Percentiles rank a stretch among this genome's conserved stretches.
Evolutionary conservation across 2,888 invertebrate genomes (phyloP).

Genomic region (Aphodius granarius): DNA sequence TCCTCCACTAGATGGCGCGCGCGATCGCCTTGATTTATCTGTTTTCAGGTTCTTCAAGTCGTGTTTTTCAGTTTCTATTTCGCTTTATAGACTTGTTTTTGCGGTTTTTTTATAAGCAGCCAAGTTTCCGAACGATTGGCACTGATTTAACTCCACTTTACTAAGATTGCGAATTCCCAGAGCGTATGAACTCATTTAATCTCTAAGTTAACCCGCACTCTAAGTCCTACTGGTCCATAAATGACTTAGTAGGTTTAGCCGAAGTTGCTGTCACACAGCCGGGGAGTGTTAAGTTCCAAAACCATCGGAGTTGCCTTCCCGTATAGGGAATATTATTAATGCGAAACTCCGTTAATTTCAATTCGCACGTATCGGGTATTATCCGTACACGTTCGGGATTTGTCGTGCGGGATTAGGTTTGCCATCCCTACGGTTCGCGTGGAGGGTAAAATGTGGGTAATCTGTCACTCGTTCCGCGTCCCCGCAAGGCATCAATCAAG

Average conservation of each 20-base stretch:
- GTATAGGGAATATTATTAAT: background rate
- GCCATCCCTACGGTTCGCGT: background rate
- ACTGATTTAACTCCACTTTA: background rate
- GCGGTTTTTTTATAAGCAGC: background rate
- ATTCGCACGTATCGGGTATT: background rate
- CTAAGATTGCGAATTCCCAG: background rate
- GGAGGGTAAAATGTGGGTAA: constrained; percentile 19
- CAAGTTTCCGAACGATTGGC: too few relatives aligned
- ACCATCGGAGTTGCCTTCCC: background rate
- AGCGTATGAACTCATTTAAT: background rate
- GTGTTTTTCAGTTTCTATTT: background rate
- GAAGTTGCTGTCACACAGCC: background rate
- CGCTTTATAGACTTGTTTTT: background rate
- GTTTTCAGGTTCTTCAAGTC: background rate
- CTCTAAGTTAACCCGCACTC: background rate
- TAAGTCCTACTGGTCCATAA: background rate
- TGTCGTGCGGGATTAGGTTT: background rate
- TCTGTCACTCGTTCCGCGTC: constrained; percentile 11
- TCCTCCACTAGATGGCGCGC: background rate
- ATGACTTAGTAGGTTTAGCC: background rate
- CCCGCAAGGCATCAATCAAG: constrained; percentile 17
- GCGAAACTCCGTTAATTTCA: background rate
- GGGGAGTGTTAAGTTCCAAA: background rate
- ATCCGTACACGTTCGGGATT: background rate
- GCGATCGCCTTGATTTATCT: background rate